Conservation (phyloP, 2,797 vertebrate genomes). For the Sarcophilus harrisii region DNA sequence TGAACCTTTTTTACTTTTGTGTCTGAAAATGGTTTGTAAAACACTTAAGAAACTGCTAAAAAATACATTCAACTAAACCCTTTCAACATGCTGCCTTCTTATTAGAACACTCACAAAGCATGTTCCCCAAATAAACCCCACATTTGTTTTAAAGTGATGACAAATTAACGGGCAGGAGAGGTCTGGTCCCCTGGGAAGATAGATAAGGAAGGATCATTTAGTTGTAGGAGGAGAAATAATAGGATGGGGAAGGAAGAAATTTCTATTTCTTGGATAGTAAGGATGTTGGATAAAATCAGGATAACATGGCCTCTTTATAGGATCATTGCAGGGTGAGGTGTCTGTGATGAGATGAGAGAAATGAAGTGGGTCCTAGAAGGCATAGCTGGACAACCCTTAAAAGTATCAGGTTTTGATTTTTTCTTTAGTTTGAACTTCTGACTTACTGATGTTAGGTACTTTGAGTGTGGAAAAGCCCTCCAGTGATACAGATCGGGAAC, state of each 20-base stretch:
- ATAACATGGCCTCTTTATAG: background rate
- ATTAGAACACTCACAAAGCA: background rate
- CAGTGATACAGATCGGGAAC: background rate
- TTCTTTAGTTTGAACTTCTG: background rate
- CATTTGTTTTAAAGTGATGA: background rate
- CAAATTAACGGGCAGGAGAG: background rate
- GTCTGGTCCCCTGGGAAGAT: background rate
- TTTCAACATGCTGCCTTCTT: conserved; percentile 16
- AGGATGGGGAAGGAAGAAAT: background rate
- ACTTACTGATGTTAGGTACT: background rate
- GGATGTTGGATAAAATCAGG: background rate
- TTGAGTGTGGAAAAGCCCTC: background rate
- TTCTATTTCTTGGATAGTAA: background rate
- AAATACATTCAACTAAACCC: conserved; percentile 3
- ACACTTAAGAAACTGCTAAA: conserved; percentile 24
- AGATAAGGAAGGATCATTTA: background rate
- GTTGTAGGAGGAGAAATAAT: background rate
- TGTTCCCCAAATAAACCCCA: background rate
- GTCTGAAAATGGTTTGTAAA: background rate
- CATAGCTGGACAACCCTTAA: background rate
- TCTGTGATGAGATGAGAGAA: background rate
- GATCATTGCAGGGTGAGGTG: background rate
- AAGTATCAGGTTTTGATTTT: background rate
- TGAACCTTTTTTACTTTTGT: background rate
- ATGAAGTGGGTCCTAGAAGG: background rate